phyloP scores from a whole-genome alignment of 2,888 invertebrate genomes.

The Apamea crenata region DNA sequence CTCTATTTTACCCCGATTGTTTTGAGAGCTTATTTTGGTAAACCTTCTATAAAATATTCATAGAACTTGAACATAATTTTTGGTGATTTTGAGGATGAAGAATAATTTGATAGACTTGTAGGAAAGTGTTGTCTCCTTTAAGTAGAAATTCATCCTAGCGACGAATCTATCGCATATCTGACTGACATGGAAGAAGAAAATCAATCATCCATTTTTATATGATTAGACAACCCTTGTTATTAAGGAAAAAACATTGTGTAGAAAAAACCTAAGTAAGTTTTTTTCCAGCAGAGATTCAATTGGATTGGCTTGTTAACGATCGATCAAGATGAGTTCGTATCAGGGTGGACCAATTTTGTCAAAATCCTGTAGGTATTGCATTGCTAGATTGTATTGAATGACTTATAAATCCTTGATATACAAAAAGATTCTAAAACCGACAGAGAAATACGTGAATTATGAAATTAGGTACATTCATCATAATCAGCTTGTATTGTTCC shows the following conservation, averaged over 20 bases:
- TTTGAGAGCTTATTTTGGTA: neutral
- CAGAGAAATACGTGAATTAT: neutral
- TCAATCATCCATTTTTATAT: neutral
- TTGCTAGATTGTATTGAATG: neutral
- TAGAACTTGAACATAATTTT: neutral
- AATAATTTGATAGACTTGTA: constrained; percentile 7
- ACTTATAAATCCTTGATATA: neutral
- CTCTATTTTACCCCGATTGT: neutral
- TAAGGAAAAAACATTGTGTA: neutral
- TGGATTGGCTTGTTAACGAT: neutral
- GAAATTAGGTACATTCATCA: neutral
- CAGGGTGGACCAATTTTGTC: neutral
- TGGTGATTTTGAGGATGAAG: neutral
- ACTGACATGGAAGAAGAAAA: neutral
- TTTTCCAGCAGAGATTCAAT: neutral
- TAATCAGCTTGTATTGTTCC: too few relatives aligned
- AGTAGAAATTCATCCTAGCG: neutral
- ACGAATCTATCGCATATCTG: neutral
- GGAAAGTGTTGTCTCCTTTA: neutral
- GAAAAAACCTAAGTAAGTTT: neutral
- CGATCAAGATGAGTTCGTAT: neutral
- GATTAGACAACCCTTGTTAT: neutral
- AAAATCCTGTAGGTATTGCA: neutral
- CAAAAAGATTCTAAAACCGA: neutral
- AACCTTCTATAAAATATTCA: neutral